These are phyloP conservation scores for Botrylloides violaceus DNA, from an alignment of 23 tunicate genomes.

Conservation along the genomic window DNA sequence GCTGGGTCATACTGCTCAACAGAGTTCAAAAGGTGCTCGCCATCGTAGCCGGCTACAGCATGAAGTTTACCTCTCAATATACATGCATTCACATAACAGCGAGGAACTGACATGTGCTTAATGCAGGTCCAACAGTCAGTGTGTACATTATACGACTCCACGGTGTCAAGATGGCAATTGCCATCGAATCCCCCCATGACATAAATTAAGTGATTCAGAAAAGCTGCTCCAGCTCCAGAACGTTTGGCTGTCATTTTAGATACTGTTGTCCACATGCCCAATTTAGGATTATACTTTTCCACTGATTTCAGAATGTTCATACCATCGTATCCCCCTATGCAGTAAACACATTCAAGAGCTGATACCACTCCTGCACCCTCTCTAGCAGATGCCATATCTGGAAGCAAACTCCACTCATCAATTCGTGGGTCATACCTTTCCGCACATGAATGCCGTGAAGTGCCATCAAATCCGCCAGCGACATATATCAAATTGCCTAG, in stretches of 20 bases:
- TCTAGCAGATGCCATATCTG: conserved; percentile 20
- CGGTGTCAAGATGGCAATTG: conserved; percentile 17
- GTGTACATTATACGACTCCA: conserved; percentile 17
- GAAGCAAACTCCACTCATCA: conserved; percentile 19
- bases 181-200: conserved; percentile 25
- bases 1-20: conserved; percentile 22
- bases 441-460: conserved; percentile 17
- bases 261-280: conserved; percentile 14
- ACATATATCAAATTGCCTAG: conserved; percentile 21
- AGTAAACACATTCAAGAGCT: conserved; percentile 3
- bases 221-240: conserved; percentile 25
- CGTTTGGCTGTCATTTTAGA: conserved; percentile 12
- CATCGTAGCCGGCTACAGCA: conserved; percentile 30
- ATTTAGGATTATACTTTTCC: conserved; percentile 14
- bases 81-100: conserved; percentile 25
- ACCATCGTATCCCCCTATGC: conserved; percentile 24
- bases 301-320: conserved; percentile 17
- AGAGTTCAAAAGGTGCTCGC: conserved; percentile 5
- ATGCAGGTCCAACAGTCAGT: conserved; percentile 2
- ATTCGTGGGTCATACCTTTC: conserved; percentile 25
- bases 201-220: conserved; percentile 16
- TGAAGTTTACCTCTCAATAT: conserved; percentile 7
- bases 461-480: conserved; percentile 21
- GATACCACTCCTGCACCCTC: conserved; percentile 26
- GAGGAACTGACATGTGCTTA: conserved; percentile 11